Evolutionary conservation across 2,888 invertebrate genomes (phyloP).

Genomic region (Glyphotaelius pellucidus): DNA sequence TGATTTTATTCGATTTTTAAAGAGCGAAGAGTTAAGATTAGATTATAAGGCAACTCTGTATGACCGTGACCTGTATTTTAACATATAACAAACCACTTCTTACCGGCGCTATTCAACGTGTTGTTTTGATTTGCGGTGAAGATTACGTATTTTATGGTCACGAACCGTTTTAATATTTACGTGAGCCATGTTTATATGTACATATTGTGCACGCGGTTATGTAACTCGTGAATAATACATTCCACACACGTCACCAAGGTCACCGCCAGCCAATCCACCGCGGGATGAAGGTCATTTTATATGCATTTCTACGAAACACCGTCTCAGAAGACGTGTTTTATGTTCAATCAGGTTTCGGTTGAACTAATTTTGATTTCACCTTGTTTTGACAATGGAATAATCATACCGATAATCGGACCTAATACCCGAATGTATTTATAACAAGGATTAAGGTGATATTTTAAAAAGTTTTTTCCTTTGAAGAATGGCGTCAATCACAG

Average conservation of each 20-base stretch:
- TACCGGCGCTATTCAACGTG: not conserved
- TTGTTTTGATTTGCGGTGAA: constrained; percentile 12
- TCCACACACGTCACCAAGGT: constrained; percentile 2
- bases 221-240: not conserved
- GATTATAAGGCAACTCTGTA: not conserved
- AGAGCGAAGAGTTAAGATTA: not conserved
- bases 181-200: not conserved
- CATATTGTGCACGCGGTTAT: not conserved
- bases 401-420: too few species aligned
- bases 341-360: not conserved
- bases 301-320: not conserved
- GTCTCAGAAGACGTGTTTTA: not conserved
- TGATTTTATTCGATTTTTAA: not conserved
- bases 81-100: not conserved
- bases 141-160: constrained; percentile 19
- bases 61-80: not conserved
- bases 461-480: too few species aligned
- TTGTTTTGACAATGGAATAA: too few species aligned
- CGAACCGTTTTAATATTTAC: constrained; percentile 4
- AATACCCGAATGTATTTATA: too few species aligned
- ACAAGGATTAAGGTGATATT: too few species aligned
- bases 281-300: not conserved
- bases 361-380: not conserved
- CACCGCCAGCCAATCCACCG: not conserved
- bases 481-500: too few species aligned